Percentiles rank a stretch among this genome's conserved stretches.
Conservation (phyloP, 2,113 vertebrate genomes). For the Numida meleagris region DNA sequence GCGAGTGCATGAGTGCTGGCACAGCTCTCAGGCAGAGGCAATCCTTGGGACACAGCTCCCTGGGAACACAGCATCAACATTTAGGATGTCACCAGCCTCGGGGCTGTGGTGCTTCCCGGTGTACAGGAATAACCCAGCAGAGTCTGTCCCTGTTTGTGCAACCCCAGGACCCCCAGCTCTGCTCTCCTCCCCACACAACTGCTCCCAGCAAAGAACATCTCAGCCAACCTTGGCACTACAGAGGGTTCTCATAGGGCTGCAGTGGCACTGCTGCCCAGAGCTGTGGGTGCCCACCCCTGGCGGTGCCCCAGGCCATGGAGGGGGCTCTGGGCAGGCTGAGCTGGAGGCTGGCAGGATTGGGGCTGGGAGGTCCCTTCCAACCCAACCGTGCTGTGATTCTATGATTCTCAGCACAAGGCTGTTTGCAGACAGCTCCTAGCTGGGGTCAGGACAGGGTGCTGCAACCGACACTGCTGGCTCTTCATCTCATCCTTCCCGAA, state of each 20-base stretch:
- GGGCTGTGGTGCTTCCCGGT: not conserved
- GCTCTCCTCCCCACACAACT: not conserved
- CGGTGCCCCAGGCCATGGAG: not conserved
- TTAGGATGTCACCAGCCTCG: not conserved
- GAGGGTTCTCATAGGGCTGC: not conserved
- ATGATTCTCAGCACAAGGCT: not conserved
- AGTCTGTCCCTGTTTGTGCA: not conserved
- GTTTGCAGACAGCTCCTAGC: not conserved
- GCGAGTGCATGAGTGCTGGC: not conserved
- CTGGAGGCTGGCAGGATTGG: not conserved
- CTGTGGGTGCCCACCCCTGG: not conserved
- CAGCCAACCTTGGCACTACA: too few species aligned
- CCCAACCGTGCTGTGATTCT: not conserved
- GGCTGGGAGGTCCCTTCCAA: not conserved
- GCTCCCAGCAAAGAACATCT: not conserved
- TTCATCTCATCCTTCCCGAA: not conserved
- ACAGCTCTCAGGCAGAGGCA: not conserved
- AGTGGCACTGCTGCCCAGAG: not conserved
- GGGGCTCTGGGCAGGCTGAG: not conserved
- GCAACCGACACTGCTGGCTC: accelerated
- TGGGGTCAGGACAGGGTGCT: not conserved
- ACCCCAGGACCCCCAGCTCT: not conserved
- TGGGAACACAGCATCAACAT: not conserved
- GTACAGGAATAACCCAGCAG: not conserved
- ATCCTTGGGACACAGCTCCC: not conserved